A percentile compares a stretch with the other conserved stretches of the same genome.
Evolutionary conservation across 2,113 vertebrate species (phyloP).

Genomic region (Semnopithecus entellus): DNA sequence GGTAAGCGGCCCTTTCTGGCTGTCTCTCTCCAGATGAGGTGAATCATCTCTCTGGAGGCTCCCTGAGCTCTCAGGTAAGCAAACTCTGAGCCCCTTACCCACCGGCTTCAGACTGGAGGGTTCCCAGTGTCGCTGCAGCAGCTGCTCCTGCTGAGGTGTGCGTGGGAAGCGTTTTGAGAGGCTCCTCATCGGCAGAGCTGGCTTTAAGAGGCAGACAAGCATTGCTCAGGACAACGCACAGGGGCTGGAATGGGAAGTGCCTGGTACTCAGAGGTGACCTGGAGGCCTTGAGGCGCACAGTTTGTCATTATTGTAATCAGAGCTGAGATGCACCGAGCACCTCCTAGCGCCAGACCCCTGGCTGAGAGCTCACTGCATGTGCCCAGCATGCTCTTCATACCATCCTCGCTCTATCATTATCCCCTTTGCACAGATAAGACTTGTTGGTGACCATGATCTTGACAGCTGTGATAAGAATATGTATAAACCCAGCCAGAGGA

Average conservation of each 20-base stretch:
- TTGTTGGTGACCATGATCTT: no score
- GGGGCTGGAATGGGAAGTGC: no score
- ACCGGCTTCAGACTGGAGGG: background rate
- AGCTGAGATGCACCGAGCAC: background rate
- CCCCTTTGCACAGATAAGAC: background rate
- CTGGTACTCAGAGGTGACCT: background rate
- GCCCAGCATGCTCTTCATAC: accelerated
- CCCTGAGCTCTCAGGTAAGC: background rate
- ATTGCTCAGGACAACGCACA: background rate
- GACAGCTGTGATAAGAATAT: no score
- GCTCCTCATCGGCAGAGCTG: background rate
- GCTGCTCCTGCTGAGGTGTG: no score
- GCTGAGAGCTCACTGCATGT: accelerated
- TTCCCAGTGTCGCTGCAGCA: background rate
- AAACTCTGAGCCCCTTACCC: background rate
- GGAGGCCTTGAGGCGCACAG: no score
- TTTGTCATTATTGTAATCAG: background rate
- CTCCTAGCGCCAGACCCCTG: background rate
- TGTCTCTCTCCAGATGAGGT: background rate
- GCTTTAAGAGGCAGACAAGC: background rate
- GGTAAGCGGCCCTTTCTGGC: background rate
- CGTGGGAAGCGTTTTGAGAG: background rate
- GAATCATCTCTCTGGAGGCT: background rate
- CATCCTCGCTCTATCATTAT: no score
- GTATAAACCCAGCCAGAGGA: background rate